A percentile compares a stretch with the other conserved stretches of the same genome.
phyloP scores from a whole-genome alignment of 2,888 invertebrate genomes.

The Fabriciana adippe region DNA sequence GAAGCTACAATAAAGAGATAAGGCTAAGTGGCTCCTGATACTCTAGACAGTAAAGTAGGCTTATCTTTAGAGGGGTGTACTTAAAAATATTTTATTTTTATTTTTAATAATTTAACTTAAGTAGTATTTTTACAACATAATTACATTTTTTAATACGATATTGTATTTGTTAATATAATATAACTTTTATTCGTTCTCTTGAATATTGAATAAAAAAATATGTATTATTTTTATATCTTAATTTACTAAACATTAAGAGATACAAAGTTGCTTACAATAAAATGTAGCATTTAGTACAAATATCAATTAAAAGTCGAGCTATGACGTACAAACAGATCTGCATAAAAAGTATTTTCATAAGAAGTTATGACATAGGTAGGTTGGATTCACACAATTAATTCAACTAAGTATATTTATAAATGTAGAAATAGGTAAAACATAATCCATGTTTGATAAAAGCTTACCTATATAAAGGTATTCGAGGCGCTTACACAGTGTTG shows the following conservation, averaged over 20 bases:
- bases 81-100: slow-evolving; percentile 41
- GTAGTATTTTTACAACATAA: background rate
- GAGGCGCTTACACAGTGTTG: slow-evolving; percentile 1
- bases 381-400: too few relatives aligned
- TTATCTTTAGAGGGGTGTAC: slow-evolving; percentile 60
- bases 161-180: background rate
- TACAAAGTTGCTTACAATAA: too few relatives aligned
- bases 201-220: too few relatives aligned
- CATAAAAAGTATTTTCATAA: too few relatives aligned
- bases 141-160: background rate
- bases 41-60: slow-evolving; percentile 67
- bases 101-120: slow-evolving; percentile 5
- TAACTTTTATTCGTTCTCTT: too few relatives aligned
- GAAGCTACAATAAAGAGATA: slow-evolving; percentile 68
- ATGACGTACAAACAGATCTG: too few relatives aligned
- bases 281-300: too few relatives aligned
- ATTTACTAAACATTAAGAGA: too few relatives aligned
- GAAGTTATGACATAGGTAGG: too few relatives aligned
- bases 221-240: too few relatives aligned
- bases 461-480: slow-evolving; percentile 15
- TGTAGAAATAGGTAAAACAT: background rate
- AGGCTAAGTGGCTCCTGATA: slow-evolving; percentile 55
- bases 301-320: too few relatives aligned
- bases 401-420: too few relatives aligned
- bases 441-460: background rate